A percentile compares a stretch with the other conserved stretches of the same genome.
Evolutionary conservation across 2,113 vertebrate species (phyloP).

Genomic region (Istiophorus platypterus): DNA sequence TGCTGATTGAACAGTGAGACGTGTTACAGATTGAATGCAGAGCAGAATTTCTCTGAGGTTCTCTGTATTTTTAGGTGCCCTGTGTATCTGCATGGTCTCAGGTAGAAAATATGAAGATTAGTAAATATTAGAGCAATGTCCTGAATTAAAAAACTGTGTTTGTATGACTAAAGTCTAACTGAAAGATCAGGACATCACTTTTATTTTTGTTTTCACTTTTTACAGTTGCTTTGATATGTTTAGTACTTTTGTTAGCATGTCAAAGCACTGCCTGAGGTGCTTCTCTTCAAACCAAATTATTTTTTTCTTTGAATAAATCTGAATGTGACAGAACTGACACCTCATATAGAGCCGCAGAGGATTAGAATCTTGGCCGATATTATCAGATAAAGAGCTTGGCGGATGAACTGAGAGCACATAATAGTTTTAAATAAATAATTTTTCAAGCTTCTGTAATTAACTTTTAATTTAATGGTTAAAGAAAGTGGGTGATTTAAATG

Average conservation of each 20-base stretch:
- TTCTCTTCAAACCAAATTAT: background rate
- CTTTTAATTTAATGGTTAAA: conserved; percentile 23
- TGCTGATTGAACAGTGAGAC: conserved; percentile 35
- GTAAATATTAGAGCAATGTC: background rate
- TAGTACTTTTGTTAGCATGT: conserved; percentile 1
- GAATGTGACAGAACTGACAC: conserved; percentile 7
- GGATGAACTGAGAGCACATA: background rate
- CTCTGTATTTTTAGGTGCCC: conserved; percentile 23
- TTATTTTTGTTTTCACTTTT: background rate
- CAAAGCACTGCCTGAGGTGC: background rate
- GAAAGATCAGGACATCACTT: conserved; percentile 10
- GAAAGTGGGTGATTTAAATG: background rate
- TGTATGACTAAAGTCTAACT: conserved; percentile 20
- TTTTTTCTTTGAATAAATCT: background rate
- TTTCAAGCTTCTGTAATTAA: conserved; percentile 54
- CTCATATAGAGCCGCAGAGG: conserved; percentile 32
- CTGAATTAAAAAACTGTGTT: background rate
- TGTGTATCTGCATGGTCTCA: background rate
- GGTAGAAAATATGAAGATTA: background rate
- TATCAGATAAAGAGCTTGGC: conserved; percentile 43
- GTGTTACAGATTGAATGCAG: conserved; percentile 15
- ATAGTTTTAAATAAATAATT: background rate
- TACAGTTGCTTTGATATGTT: background rate
- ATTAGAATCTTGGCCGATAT: conserved; percentile 60
- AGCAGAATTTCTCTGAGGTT: conserved; percentile 27